phyloP scores from a whole-genome alignment of 2,113 vertebrate genomes.

The Carettochelys insculpta region DNA sequence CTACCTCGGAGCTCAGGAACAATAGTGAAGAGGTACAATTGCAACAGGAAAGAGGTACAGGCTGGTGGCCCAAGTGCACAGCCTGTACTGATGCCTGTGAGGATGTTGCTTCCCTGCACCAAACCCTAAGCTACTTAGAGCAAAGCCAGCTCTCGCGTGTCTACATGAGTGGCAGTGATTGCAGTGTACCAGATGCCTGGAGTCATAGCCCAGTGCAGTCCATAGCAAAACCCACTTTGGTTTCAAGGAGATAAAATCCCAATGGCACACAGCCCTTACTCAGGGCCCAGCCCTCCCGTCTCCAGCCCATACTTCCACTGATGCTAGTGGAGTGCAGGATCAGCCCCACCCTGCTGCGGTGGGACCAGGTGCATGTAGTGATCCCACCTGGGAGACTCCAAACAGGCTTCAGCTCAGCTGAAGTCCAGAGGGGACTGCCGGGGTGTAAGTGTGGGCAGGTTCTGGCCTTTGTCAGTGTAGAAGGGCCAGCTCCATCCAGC shows the following conservation, averaged over 20 bases:
- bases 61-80: not conserved
- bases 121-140: too few species aligned
- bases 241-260: not conserved
- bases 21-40: not conserved
- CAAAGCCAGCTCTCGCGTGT: not conserved
- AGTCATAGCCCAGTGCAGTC: not conserved
- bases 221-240: not conserved
- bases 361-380: not conserved
- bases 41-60: not conserved
- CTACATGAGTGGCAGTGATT: not conserved
- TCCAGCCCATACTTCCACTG: not conserved
- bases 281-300: not conserved
- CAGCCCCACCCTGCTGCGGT: not conserved
- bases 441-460: accelerated
- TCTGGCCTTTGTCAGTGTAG: not conserved
- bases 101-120: not conserved
- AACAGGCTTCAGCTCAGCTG: accelerated
- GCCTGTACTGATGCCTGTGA: not conserved
- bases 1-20: not conserved
- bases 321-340: not conserved
- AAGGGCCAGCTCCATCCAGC: not conserved
- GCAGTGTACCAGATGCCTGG: not conserved
- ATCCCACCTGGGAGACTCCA: not conserved
- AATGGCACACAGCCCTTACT: not conserved
- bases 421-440: accelerated